Evolutionary conservation across 2,113 vertebrate species (phyloP).

Genomic region (Pelobates fuscus): DNA sequence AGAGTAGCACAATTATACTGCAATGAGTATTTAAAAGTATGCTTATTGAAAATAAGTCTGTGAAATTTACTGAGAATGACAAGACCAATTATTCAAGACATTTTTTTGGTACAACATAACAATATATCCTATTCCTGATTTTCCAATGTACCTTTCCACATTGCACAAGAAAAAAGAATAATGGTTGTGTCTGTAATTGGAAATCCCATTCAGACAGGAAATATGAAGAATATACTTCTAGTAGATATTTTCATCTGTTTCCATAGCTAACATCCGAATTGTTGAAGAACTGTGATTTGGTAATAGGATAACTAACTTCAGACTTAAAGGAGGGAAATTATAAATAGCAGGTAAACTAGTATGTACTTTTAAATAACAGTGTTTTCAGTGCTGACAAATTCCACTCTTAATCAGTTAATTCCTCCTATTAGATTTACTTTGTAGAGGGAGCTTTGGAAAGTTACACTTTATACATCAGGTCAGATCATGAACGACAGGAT

Average conservation of each 20-base stretch:
- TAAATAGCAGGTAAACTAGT: conserved; percentile 32
- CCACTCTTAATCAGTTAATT: conserved; percentile 45
- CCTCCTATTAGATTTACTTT: conserved; percentile 24
- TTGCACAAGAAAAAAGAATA: neutral
- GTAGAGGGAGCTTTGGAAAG: conserved; percentile 27
- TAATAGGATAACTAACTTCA: neutral
- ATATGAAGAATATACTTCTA: neutral
- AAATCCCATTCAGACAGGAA: neutral
- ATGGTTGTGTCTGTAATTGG: neutral
- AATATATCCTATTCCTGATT: no score
- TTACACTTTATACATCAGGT: conserved; percentile 42
- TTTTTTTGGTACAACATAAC: no score
- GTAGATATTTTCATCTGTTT: conserved; percentile 9
- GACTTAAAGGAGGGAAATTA: neutral
- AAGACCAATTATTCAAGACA: no score
- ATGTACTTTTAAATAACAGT: conserved; percentile 10
- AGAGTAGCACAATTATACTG: no score
- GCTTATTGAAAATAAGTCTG: no score
- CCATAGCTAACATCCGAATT: neutral
- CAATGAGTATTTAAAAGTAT: no score
- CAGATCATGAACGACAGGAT: conserved; percentile 41
- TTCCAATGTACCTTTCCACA: no score
- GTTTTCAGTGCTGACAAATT: conserved; percentile 35
- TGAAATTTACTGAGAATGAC: no score
- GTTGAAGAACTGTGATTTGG: neutral